Evolutionary conservation across 2,888 invertebrate species (phyloP).

Genomic region (Gymnoscelis rufifasciata): DNA sequence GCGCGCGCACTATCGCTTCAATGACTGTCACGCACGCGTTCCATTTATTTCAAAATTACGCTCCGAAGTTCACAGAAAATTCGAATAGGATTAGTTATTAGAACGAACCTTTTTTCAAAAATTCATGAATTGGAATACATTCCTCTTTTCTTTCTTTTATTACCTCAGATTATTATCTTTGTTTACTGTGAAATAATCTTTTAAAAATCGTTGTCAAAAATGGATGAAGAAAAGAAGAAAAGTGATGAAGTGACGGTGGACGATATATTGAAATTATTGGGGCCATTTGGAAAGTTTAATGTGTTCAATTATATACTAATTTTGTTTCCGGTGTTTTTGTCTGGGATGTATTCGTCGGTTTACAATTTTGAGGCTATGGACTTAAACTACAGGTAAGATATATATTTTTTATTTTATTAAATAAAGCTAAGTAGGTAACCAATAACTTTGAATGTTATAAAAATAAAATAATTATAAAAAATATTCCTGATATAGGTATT

Average conservation of each 20-base stretch:
- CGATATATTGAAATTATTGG: constrained; percentile 60
- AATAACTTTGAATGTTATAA: too few species aligned
- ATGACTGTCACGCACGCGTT: constrained; percentile 44
- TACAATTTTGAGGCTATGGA: constrained; percentile 73
- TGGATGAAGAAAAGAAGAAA: constrained; percentile 65
- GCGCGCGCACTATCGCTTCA: constrained; percentile 51
- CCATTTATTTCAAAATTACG: constrained; percentile 30
- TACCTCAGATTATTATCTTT: too few species aligned
- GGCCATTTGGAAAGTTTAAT: constrained; percentile 68
- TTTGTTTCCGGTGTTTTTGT: constrained; percentile 62
- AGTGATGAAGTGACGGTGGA: constrained; percentile 62
- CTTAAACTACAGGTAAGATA: constrained; percentile 60
- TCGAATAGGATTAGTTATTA: constrained; percentile 1
- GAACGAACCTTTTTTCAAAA: too few species aligned
- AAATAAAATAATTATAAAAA: too few species aligned
- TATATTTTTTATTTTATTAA: background rate
- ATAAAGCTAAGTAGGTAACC: too few species aligned
- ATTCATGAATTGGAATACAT: too few species aligned
- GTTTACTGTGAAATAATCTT: too few species aligned
- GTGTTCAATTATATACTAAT: constrained; percentile 58
- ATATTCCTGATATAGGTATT: too few species aligned
- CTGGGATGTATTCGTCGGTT: constrained; percentile 70
- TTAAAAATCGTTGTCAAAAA: too few species aligned
- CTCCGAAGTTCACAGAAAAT: constrained; percentile 24
- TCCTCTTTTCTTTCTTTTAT: too few species aligned